These are phyloP conservation scores for Pangasius sanitwongsei DNA, from an alignment of 2,797 vertebrate genomes.

Conservation along the genomic window DNA sequence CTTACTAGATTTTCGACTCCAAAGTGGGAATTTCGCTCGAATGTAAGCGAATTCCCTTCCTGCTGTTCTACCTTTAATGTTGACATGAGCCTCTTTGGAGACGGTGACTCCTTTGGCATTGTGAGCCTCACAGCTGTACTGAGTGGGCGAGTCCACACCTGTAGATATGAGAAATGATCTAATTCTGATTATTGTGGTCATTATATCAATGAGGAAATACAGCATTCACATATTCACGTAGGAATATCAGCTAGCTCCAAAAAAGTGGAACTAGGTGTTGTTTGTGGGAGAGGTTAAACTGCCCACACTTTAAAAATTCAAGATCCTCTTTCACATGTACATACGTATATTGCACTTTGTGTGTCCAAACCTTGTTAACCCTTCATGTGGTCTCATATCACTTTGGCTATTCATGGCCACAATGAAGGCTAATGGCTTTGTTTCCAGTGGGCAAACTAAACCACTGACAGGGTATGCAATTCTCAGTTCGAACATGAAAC, in stretches of 20 bases:
- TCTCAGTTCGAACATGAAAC: slow-evolving; percentile 50
- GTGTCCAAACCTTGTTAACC: background rate
- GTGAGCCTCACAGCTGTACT: slow-evolving; percentile 91
- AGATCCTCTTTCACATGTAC: background rate
- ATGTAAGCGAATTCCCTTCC: background rate
- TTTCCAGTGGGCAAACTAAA: background rate
- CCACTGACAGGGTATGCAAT: background rate
- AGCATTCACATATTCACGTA: background rate
- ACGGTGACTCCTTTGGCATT: slow-evolving; percentile 86
- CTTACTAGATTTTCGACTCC: no score
- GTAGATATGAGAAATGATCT: slow-evolving; percentile 28
- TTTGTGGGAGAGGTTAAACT: background rate
- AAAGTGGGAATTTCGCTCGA: background rate
- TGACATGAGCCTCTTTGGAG: slow-evolving; percentile 82
- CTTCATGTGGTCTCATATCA: background rate
- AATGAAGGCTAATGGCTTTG: background rate
- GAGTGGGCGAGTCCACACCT: slow-evolving; percentile 81
- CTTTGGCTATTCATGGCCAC: background rate
- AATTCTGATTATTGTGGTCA: background rate
- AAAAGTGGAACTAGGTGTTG: background rate
- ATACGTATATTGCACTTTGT: background rate
- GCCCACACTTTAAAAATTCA: background rate
- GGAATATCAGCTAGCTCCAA: background rate
- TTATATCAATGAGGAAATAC: background rate
- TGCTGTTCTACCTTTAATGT: slow-evolving; percentile 87